Base-by-base conservation (phyloP, 2,797 vertebrate genomes). In the Peromyscus eremicus region DNA sequence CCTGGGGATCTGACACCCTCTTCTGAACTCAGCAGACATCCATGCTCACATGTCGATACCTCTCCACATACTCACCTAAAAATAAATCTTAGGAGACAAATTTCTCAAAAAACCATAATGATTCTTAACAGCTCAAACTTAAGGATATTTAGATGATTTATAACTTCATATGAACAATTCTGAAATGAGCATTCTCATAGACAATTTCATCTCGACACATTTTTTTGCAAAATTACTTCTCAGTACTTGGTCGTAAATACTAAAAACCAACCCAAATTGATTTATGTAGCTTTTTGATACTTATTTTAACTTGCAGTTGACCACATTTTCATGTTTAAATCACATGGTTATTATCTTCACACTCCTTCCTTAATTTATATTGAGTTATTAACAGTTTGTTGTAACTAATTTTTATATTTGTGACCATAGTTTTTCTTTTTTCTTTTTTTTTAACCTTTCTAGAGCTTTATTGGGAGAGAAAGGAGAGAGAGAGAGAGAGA, bases 251-350 rank as follows among this genome's bases (percentile, higher is more conserved):
- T 71, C 89, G 37, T 37, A 91, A 86, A 60, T 52, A 13, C 86
- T 76, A 95, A 29, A 93, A 92, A 89, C 11, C 27, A 92, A 57
- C 23, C 21, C 27, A 77, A 76, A 34, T 55, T 71, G 21, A 87
- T 37, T 64, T 83, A 17, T 52, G 21, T 55, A n/a, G 70, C 64
- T 71, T 90, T 77, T 68, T 66, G 9, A 34, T 86, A 64, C 68
- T 90, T 92, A 83, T 77, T 97, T 75, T 84, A 95, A 71, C 25
- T 87, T 91, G 68, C 89, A 37, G 3, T 84, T 83, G 81, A 80
- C 3, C 62, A 25, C 87, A 37, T 40, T 82, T 87, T 79, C 70
- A 40, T 86, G 32, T 66, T 89, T 94, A 77, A 68, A 40, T 75
- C 34, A 46, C 91, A 92, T 71, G 5, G 14, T 34, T 94, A 85